These are phyloP conservation scores for Melanerpes formicivorus DNA, from an alignment of 2,113 vertebrate species.

Conservation along the genomic window DNA sequence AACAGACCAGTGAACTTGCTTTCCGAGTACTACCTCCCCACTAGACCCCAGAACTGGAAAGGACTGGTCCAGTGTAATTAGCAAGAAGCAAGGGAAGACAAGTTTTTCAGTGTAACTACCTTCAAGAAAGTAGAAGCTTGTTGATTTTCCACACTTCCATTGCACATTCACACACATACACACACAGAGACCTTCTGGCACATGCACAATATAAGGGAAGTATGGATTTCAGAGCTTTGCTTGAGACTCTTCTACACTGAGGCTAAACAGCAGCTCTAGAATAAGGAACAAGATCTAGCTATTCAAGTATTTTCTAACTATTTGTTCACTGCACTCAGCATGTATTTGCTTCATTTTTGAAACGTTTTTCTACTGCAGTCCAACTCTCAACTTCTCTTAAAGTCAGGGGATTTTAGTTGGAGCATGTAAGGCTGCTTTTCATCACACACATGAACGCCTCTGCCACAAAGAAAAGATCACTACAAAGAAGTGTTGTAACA, in stretches of 20 bases:
- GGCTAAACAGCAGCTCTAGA: not conserved
- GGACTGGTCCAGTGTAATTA: not conserved
- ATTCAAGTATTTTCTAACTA: not conserved
- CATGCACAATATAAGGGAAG: not conserved
- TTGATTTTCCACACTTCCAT: not conserved
- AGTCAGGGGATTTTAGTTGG: not conserved
- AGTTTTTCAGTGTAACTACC: not conserved
- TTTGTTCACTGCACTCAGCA: not conserved
- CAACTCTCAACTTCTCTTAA: not conserved
- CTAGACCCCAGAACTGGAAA: not conserved
- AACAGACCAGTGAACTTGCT: not conserved
- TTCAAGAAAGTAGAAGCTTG: not conserved
- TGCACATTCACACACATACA: not conserved
- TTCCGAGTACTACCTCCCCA: not conserved
- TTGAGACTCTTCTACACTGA: not conserved
- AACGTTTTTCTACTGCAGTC: not conserved
- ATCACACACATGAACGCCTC: not conserved
- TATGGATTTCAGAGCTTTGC: not conserved
- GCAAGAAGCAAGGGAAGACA: not conserved
- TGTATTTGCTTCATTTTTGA: not conserved
- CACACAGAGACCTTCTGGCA: not conserved
- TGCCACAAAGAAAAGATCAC: not conserved
- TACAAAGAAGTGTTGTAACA: not conserved
- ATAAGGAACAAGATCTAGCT: not conserved
- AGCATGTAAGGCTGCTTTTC: not conserved